Base-by-base conservation (phyloP, 2,888 invertebrate genomes). In the Litoditis marina region DNA sequence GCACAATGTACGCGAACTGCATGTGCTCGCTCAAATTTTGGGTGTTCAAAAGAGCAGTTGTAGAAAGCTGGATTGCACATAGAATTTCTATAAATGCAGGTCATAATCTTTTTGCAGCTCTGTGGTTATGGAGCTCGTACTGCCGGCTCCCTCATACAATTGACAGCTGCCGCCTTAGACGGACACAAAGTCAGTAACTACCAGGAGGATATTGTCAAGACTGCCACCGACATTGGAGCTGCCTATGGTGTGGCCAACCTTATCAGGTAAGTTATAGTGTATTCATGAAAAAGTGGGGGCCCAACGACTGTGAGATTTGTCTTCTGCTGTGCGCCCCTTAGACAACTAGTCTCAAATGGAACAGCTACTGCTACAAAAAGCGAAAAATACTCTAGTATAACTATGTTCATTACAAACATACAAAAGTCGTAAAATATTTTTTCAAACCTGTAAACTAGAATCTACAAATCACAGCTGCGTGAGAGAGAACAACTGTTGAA, bases 191-290 rank as follows among this genome's bases (percentile, higher is more conserved):
- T 39, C 7, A 47, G 27, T 27, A 42, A 31, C 19, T 42, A 60
- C 27, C 31, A 52, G 30, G 59, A 59, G 51, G 59, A 57, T 11
- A 56, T 64, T 13, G 51, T 58, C 36, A 60, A 66, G 11, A 55
- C 69, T 1, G 68, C 66, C 7, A 52, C 60, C 28, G 61, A 70
- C 42, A 28, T 73, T 4, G 73, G 73, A 25, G 69, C 66, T 2
- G 65, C 73, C 0, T 71, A 65, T 50, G 65, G 69, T 1, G 59
- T 70, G 31, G 65, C 65, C 34, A 76, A 73, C 49, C 50, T 74
- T 31, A 61, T 72, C 27, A 60, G 70, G 70, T 70, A 19, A 49
- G 39, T 28, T 30, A 42, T n/a, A n/a, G n/a, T n/a, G n/a, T n/a
- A n/a, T n/a, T n/a, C n/a, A n/a, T n/a, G n/a, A n/a, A n/a, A n/a